A percentile compares a stretch with the other conserved stretches of the same genome.
Evolutionary conservation across 1,140 invertebrate species (phyloP).

Genomic region (Pristionchus pacificus): DNA sequence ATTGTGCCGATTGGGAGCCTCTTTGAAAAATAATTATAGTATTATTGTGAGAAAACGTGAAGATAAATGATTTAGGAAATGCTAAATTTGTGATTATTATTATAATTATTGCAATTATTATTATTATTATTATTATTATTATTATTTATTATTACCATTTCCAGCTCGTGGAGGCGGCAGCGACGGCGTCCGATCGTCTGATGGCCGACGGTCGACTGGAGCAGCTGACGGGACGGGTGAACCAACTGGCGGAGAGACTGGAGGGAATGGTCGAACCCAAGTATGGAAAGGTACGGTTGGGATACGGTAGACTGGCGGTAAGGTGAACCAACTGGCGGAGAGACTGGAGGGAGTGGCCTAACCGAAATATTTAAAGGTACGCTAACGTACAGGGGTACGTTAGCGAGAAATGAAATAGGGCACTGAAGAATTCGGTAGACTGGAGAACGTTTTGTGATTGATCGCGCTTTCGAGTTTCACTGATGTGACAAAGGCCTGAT

Average conservation of each 20-base stretch:
- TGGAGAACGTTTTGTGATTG: background rate
- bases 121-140: background rate
- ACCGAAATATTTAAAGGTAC: conserved; percentile 22
- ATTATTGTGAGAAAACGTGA: no score
- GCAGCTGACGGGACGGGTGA: conserved; percentile 4
- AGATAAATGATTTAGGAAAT: no score
- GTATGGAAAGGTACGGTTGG: conserved; percentile 25
- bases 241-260: conserved; percentile 19
- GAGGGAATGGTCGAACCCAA: conserved; percentile 11
- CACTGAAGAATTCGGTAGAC: background rate
- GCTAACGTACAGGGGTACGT: background rate
- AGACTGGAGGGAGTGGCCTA: conserved; percentile 11
- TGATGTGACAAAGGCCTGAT: background rate
- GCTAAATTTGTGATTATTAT: no score
- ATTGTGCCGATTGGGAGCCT: no score
- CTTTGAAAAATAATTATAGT: no score
- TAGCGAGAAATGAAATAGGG: background rate
- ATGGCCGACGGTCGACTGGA: conserved; percentile 22
- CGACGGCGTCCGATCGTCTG: conserved; percentile 19
- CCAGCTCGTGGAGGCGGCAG: conserved; percentile 23
- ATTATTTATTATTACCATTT: background rate
- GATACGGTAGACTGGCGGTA: no score
- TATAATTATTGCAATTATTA: background rate
- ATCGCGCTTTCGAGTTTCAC: background rate
- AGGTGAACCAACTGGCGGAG: conserved; percentile 15